Conservation (phyloP, 1,140 invertebrate genomes). For the Anastrepha obliqua region DNA sequence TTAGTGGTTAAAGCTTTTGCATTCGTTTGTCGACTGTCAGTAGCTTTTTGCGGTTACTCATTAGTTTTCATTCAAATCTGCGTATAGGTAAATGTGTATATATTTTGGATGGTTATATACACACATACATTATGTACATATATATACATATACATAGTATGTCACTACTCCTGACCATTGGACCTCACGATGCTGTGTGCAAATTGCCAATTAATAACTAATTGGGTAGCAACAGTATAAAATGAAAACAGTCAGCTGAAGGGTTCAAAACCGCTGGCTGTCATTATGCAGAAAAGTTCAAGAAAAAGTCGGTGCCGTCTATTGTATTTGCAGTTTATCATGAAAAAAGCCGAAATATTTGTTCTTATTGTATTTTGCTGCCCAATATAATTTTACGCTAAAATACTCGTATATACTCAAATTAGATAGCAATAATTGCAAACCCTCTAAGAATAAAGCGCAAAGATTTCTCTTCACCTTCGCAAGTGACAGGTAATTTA, state of each 20-base stretch:
- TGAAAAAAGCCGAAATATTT: neutral
- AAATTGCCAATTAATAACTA: constrained; percentile 31
- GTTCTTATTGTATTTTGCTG: neutral
- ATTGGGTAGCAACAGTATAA: neutral
- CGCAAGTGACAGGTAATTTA: too few species aligned
- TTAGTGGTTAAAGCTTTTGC: neutral
- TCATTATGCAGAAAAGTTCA: neutral
- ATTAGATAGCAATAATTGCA: neutral
- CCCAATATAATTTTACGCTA: neutral
- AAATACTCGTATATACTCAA: neutral
- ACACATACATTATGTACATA: too few species aligned
- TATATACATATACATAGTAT: neutral
- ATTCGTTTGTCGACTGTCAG: neutral
- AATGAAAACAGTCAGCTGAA: neutral
- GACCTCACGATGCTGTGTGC: neutral
- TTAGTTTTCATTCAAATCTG: neutral
- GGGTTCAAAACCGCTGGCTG: neutral
- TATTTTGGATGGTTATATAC: too few species aligned
- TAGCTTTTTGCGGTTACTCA: neutral
- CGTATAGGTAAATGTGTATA: neutral
- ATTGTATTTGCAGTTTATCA: neutral
- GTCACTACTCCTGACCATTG: neutral
- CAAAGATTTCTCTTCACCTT: too few species aligned
- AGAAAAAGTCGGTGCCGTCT: neutral
- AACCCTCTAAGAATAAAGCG: neutral